Conservation (phyloP, 2,888 invertebrate genomes). For the Resseliella maxima region DNA sequence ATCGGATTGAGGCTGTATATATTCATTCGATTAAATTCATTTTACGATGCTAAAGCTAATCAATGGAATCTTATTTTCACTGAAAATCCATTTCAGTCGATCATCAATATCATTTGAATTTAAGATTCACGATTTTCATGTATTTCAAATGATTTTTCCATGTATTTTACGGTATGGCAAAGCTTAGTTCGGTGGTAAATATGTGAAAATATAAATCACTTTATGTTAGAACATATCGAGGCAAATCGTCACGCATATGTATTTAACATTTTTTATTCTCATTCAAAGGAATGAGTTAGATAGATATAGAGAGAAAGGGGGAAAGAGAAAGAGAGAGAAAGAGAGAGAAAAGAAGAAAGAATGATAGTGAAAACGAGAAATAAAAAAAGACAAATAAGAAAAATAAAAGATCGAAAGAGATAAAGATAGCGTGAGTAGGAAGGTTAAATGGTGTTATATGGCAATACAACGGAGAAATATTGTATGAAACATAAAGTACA, state of each 20-base stretch:
- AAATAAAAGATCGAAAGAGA: no score
- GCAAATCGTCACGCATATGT: slow-evolving; percentile 18
- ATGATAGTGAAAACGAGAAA: no score
- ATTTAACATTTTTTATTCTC: not conserved
- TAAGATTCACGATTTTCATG: not conserved
- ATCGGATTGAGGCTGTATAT: no score
- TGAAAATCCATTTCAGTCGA: not conserved
- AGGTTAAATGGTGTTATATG: not conserved
- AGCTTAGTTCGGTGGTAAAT: not conserved
- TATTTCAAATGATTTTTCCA: not conserved
- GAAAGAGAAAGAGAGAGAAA: no score
- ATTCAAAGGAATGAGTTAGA: no score
- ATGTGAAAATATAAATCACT: not conserved
- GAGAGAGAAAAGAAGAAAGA: no score
- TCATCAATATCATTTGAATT: not conserved
- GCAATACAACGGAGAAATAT: not conserved
- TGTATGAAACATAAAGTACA: slow-evolving; percentile 17
- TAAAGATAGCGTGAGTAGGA: no score
- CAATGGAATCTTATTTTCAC: not conserved
- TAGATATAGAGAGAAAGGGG: no score
- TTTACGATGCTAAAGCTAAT: not conserved
- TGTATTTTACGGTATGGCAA: not conserved
- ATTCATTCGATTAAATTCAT: not conserved
- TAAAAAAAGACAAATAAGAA: no score
- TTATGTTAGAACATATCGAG: not conserved